Base-by-base conservation (phyloP, 2,797 vertebrate species). In the Amazonetta brasiliensis region DNA sequence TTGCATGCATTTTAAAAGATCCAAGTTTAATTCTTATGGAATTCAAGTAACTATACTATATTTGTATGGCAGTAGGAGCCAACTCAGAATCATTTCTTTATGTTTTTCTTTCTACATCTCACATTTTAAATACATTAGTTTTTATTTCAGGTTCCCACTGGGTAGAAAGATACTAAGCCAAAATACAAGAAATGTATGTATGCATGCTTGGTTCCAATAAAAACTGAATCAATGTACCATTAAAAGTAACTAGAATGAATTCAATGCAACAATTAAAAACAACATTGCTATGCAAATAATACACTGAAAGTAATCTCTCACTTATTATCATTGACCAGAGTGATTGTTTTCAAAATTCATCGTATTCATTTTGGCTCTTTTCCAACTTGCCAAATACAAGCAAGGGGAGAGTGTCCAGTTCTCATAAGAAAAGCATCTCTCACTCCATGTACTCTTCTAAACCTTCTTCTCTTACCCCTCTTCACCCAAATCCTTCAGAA, bases 1-100 rank as follows among this genome's bases (percentile, higher is more conserved):
- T 98, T 98, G 98, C 98, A 98, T 98, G 98, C 91, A 98, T 98
- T 98, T 98, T 96, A 97, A 98, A 97, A 98, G 94, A 98, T 97
- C 97, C 95, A 97, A 97, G 97, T 98, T 98, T 98, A 98, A 98
- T 98, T 98, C 97, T 94, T 94, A 95, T 33, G 94, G 98, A 98
- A 98, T 97, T 97, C 97, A 96, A 97, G 97, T 94, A 97, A 97
- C 96, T 93, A 77, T 94, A 96, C 94, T 91, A 83, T 95, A 97
- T 98, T 98, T 97, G 96, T 97, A 95, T 94, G 84, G 96, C 95
- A 93, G 69, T 89, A 94, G 94, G 19, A 96, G 87, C 90, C 95
- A 97, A 89, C 81, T 93, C 94, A 54, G 78, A 96, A 97, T 94
- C 5, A 82, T 84, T 93, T 97, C 93, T 96, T 97, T 94, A 79